Evolutionary conservation across 2,113 vertebrate species (phyloP), one percentile per base, ranked within the genome.

Genomic region (Dipodomys ordii): DNA sequence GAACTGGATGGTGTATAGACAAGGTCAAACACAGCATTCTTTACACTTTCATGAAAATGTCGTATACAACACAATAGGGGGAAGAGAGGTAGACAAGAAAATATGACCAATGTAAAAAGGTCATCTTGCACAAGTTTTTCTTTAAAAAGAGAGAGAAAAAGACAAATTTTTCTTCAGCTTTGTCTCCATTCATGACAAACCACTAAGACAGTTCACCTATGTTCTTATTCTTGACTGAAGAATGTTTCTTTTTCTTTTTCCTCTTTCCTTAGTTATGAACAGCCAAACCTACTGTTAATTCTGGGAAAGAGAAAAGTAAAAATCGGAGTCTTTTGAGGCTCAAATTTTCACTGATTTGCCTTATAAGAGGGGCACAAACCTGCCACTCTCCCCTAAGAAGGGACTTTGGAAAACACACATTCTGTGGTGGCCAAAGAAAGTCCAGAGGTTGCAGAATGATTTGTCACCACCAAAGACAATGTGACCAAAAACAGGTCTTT

Each of bases 371-470:
- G 4, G 77, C 60, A 93, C 88, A 94, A 71, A 83, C 60, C 49
- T 64, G 0, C 62, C 7, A 16, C 44, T 76, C 85, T 68, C 74
- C 84, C 77, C 39, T 81, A 39, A 1, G 39, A 92, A 72, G 72
- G 72, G 44, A 39, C 46, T 90, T 44, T 87, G 82, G 92, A 96
- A 3, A 2, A 65, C 69, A 19, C 46, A 72, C 13, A 0, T 1
- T 1, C 9, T 10, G 78, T 49, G 10, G 65, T 90, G 90, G 90
- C 90, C 92, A 88, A 88, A 91, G 78, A 35, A 90, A 89, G 76
- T 92, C 93, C 92, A 94, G 88, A 94, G 94, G 92, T 92, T 97
- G 94, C 85, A 32, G 92, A 84, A 94, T 92, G 71, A 88, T 88
- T 95, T 93, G 95, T 96, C 92, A 95, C 90, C 71, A 88, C 92